Evolutionary conservation across 2,113 vertebrate species (phyloP), one percentile per base, ranked within the genome.

Genomic region (Phyllopteryx taeniolatus): DNA sequence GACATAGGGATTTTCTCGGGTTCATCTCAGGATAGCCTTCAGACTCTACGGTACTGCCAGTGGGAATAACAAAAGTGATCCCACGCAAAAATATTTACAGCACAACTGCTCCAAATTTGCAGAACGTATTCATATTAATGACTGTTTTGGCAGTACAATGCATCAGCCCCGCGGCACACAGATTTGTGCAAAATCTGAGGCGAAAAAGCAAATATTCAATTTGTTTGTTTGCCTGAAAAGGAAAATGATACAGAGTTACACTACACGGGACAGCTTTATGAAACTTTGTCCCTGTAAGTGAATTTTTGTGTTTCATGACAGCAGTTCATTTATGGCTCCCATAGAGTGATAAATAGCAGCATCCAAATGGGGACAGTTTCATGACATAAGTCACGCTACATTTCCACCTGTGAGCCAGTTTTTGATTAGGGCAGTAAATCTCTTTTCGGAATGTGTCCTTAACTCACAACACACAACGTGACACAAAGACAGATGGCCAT

Each of bases 391-490:
- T 91, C 88, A 92, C 78, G 91, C 87, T 92, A 90, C 91, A 92
- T 94, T 94, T 93, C 87, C 90, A 91, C 79, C 85, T 35, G 60
- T 54, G 73, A 67, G 86, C 73, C 84, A 79, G 83, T 70, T 87
- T 93, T 89, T 94, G 91, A 94, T 94, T 94, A 87, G 84, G 89
- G 90, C 75, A 83, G 89, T 93, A 92, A 94, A 94, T 93, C 92
- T 93, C 83, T 67, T 75, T 74, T 69, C 51, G 35, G 35, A 72
- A 46, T 73, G 56, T 68, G 57, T 39, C 53, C 57, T 49, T 63
- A 74, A 15, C 47, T 66, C 70, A 54, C 64, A 35, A 44, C 72
- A 67, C 59, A 54, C 42, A 44, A 31, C 17, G 27, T n/a, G 69
- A 62, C 35, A 73, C 57, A 61, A 53, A 66, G 75, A 83, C 71